Conservation (phyloP, 1,140 invertebrate species). For the Ceratina calcarata region DNA sequence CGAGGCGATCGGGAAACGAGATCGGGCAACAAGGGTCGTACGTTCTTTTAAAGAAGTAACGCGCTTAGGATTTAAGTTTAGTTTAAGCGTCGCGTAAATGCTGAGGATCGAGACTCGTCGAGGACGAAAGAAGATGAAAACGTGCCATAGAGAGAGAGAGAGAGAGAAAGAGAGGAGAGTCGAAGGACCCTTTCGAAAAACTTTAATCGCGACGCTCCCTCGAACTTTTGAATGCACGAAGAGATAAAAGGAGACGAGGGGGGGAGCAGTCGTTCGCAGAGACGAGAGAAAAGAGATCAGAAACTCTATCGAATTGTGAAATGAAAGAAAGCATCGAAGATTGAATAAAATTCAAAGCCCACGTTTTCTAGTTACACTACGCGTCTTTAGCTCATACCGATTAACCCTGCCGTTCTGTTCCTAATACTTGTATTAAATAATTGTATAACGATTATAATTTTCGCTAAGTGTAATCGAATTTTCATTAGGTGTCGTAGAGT, state of each 20-base stretch:
- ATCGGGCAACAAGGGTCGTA: slow-evolving; percentile 57
- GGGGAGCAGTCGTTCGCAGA: neutral
- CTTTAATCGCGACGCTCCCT: slow-evolving; percentile 32
- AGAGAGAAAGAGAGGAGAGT: neutral
- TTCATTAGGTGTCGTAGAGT: too few species aligned
- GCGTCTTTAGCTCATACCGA: slow-evolving; percentile 51
- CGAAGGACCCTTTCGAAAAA: neutral
- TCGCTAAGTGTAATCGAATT: too few species aligned
- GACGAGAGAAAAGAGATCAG: neutral
- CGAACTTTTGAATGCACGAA: slow-evolving; percentile 13
- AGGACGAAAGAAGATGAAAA: neutral
- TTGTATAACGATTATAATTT: too few species aligned
- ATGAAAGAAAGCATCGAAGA: neutral
- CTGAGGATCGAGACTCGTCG: neutral
- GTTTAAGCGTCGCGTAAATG: slow-evolving; percentile 55
- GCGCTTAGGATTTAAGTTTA: slow-evolving; percentile 57
- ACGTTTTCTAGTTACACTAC: slow-evolving; percentile 30
- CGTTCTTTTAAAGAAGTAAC: slow-evolving; percentile 37
- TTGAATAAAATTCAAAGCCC: neutral
- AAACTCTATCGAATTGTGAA: neutral
- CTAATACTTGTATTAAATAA: too few species aligned
- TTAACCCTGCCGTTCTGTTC: neutral
- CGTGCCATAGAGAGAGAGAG: neutral
- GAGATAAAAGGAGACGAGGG: neutral
- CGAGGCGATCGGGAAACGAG: slow-evolving; percentile 59